Evolutionary conservation across 1,140 invertebrate genomes (phyloP), one percentile per base, ranked within the genome.

Genomic region (Drosophila bocki): DNA sequence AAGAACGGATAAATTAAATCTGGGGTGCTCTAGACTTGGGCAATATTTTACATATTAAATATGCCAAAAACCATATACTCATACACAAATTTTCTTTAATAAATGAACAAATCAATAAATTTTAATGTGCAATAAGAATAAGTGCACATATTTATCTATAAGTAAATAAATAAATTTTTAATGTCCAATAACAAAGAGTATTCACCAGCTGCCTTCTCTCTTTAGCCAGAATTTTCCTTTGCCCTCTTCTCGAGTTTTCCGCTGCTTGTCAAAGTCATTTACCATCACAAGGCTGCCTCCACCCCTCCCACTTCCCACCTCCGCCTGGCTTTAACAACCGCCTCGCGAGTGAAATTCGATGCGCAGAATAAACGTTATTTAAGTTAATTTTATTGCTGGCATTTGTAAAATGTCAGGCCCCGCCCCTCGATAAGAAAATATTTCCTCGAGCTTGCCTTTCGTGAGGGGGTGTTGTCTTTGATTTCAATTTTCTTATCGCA

Each of bases 381-480:
- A 80, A 83, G 67, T 72, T 80, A 68, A 84, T 80, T 84, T 84
- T 80, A 84, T 84, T 84, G 81, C 77, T 70, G 33, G 64, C 76
- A 80, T 84, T 84, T 84, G 75, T 71, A 53, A 79, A 79, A 83
- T 76, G 81, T 84, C 81, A 83, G 57, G 44, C 42, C 32, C 71
- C 33, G 50, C 41, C 54, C n/a, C 22, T 26, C 22, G 19, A 56
- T 39, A 26, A 56, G 42, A 26, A 41, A 48, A 58, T 29, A 48
- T 26, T 59, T 58, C 19, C 41, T 15, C 29, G 9, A n/a, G 32
- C 12, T 9, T 67, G 35, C 6, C 44, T n/a, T 63, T 47, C 58
- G 37, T 41, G 17, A 9, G 12, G n/a, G 35, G 7, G 53, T 56
- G 67, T 39, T 58, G 82, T 62, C 62, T 68, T 74, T 70, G 51